Conservation (phyloP, 1,140 invertebrate species). For the Wiebesia pumilae region DNA sequence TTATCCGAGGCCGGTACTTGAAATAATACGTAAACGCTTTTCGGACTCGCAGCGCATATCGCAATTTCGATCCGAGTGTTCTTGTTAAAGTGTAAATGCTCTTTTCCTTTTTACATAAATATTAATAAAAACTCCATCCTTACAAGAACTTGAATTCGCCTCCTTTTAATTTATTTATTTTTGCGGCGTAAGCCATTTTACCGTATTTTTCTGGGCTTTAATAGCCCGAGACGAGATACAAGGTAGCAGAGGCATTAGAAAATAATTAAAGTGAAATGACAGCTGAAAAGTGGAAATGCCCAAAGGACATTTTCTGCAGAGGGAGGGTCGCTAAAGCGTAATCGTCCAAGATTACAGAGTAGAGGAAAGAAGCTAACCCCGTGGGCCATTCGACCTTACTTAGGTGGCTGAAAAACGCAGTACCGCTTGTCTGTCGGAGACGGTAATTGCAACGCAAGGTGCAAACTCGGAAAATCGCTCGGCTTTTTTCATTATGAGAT, state of each 20-base stretch:
- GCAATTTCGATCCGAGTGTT: neutral
- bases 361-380: conserved; percentile 53
- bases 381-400: conserved; percentile 47
- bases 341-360: conserved; percentile 66
- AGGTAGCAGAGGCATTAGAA: neutral
- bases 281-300: conserved; percentile 38
- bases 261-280: conserved; percentile 45
- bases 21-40: neutral
- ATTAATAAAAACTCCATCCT: neutral
- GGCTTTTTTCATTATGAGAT: conserved; percentile 38
- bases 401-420: conserved; percentile 54
- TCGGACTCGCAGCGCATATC: neutral
- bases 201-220: neutral
- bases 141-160: neutral
- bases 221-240: neutral
- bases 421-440: conserved; percentile 48
- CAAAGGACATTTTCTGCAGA: conserved; percentile 38
- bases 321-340: conserved; percentile 50
- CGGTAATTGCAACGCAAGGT: conserved; percentile 67
- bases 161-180: conserved; percentile 3
- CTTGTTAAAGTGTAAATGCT: neutral
- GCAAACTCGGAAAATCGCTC: conserved; percentile 67
- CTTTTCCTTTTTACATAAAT: neutral
- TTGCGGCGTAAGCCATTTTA: neutral
- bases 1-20: neutral